A percentile compares a stretch with the other conserved stretches of the same genome.
phyloP scores from a whole-genome alignment of 2,888 invertebrate species.

The Bugulina stolonifera region DNA sequence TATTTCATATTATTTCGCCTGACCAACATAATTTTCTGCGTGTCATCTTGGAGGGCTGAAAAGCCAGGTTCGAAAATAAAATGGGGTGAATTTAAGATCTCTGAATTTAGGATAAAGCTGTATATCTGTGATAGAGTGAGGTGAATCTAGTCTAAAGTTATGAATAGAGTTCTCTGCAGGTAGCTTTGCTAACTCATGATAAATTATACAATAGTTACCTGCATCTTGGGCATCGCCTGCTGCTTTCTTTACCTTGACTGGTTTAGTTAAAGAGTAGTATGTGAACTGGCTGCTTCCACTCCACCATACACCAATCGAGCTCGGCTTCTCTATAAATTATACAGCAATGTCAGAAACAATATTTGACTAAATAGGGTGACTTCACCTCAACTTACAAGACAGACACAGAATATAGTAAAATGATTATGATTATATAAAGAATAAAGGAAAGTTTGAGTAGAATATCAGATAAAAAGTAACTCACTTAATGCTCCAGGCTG shows the following conservation, averaged over 20 bases:
- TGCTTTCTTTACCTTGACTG: constrained; percentile 19
- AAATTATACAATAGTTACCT: background rate
- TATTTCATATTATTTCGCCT: too few relatives aligned
- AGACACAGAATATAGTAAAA: too few relatives aligned
- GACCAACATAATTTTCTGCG: too few relatives aligned
- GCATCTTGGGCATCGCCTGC: constrained; percentile 1
- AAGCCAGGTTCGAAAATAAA: too few relatives aligned
- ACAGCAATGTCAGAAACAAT: background rate
- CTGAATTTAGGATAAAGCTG: too few relatives aligned
- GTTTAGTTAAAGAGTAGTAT: constrained; percentile 10
- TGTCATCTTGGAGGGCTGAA: too few relatives aligned
- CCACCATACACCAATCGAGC: constrained; percentile 46
- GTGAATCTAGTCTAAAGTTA: too few relatives aligned
- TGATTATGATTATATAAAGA: too few relatives aligned
- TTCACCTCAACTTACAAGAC: too few relatives aligned
- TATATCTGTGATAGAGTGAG: too few relatives aligned
- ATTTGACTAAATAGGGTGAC: too few relatives aligned
- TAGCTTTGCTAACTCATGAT: background rate
- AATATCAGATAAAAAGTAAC: constrained; percentile 3
- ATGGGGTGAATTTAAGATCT: too few relatives aligned
- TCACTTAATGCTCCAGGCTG: constrained; percentile 35
- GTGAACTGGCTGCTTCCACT: constrained; percentile 35
- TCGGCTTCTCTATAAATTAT: constrained; percentile 34
- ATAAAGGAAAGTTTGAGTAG: background rate
- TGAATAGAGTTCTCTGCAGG: background rate